These are phyloP conservation scores for Borostomias antarcticus DNA, from an alignment of 2,797 vertebrate genomes.

Conservation along the genomic window DNA sequence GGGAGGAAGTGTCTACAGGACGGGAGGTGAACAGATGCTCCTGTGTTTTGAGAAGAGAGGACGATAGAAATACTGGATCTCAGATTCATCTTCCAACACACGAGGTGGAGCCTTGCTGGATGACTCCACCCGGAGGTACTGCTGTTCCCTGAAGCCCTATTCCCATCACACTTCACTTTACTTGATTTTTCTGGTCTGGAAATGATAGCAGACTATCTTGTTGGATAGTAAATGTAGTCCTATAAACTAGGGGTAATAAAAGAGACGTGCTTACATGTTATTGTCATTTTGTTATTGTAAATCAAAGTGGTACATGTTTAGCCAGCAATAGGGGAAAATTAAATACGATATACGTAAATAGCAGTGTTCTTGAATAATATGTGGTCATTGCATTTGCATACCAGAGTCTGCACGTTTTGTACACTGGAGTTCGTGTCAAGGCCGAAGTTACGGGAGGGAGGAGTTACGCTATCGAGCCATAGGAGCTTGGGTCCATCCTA, in stretches of 20 bases:
- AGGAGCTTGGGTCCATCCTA: no score
- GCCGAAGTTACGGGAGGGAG: no score
- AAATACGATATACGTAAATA: no score
- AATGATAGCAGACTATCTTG: constrained; percentile 44
- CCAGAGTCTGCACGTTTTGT: not conserved
- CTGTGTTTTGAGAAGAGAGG: constrained; percentile 19
- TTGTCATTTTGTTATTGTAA: constrained; percentile 28
- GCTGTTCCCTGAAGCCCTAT: constrained; percentile 67
- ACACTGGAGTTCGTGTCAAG: no score
- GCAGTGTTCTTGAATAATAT: no score
- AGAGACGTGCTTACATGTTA: constrained; percentile 63
- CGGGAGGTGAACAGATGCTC: not conserved
- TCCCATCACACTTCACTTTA: constrained; percentile 49
- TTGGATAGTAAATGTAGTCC: constrained; percentile 52
- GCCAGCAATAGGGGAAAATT: no score
- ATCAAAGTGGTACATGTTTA: no score
- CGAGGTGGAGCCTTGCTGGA: constrained; percentile 44
- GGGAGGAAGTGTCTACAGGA: constrained; percentile 49
- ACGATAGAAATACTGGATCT: not conserved
- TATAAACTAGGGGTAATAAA: constrained; percentile 67
- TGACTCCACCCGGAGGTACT: not conserved
- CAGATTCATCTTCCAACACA: not conserved
- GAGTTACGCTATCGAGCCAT: no score
- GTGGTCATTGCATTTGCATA: no score
- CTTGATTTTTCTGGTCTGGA: constrained; percentile 54